Evolutionary conservation across 2,113 vertebrate genomes (phyloP).

Genomic region (Leucoraja erinaceus): DNA sequence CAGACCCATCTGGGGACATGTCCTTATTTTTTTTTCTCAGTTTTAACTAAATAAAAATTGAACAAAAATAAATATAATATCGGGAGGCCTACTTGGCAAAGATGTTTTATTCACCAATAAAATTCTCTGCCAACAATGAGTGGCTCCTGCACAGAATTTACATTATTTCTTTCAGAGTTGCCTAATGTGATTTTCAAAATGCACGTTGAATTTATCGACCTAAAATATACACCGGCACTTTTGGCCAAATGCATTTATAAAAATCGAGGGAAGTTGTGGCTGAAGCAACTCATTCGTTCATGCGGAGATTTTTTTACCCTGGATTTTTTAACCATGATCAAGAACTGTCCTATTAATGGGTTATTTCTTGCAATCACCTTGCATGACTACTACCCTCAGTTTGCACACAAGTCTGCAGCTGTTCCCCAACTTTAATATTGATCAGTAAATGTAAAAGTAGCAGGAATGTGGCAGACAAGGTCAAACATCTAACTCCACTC

Average conservation of each 20-base stretch:
- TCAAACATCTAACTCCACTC: background rate
- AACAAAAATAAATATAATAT: no score
- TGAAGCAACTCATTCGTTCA: constrained; percentile 41
- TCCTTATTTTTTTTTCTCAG: background rate
- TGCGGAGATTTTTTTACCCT: no score
- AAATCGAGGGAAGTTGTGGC: constrained; percentile 42
- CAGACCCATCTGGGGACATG: constrained; percentile 48
- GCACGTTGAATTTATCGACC: no score
- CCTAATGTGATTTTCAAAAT: no score
- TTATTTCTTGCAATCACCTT: constrained; percentile 52
- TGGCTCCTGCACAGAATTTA: no score
- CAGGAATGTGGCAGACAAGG: no score
- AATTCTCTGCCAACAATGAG: no score
- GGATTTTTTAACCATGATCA: background rate
- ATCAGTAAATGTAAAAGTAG: background rate
- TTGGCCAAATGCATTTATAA: constrained; percentile 4
- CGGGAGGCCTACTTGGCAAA: no score
- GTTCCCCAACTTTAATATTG: background rate
- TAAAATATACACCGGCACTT: constrained; percentile 43
- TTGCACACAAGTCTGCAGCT: constrained; percentile 27
- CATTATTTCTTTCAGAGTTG: no score
- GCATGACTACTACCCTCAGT: constrained; percentile 61
- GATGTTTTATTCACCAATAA: no score
- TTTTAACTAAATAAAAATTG: no score
- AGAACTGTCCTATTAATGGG: background rate